Conservation (phyloP, 2,888 invertebrate species). For the Tenthredo amoena region DNA sequence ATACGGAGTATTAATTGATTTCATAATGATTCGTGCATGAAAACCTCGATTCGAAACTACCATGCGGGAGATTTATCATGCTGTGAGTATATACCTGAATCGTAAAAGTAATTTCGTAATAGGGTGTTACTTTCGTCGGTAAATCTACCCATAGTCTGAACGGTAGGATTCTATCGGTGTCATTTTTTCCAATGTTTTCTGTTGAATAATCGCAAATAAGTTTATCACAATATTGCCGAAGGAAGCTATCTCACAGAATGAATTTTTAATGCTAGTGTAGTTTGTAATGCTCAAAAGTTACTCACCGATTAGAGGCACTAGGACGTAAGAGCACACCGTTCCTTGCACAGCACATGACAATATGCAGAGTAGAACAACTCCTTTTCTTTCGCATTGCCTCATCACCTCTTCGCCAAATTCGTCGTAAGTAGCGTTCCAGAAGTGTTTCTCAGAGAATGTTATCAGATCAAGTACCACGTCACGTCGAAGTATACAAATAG, state of each 20-base stretch:
- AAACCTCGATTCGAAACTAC: neutral
- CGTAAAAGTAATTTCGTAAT: slow-evolving; percentile 60
- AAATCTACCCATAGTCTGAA: slow-evolving; percentile 62
- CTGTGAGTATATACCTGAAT: slow-evolving; percentile 59
- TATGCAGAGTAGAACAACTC: slow-evolving; percentile 52
- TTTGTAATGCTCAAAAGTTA: neutral
- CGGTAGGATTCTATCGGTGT: slow-evolving; percentile 62
- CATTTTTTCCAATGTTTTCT: slow-evolving; percentile 62
- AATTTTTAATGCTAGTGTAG: neutral
- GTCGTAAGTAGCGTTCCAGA: slow-evolving; percentile 54
- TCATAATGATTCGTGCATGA: neutral
- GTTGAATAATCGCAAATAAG: neutral
- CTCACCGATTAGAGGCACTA: neutral
- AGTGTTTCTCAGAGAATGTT: neutral
- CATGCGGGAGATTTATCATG: neutral
- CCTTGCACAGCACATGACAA: slow-evolving; percentile 58
- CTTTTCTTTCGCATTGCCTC: slow-evolving; percentile 57
- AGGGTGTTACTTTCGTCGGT: slow-evolving; percentile 60
- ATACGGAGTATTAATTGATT: too few relatives aligned
- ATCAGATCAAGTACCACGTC: slow-evolving; percentile 55
- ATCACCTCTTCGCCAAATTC: slow-evolving; percentile 59
- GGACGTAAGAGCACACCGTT: slow-evolving; percentile 43
- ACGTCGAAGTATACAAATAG: slow-evolving; percentile 55
- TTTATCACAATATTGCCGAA: neutral
- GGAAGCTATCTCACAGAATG: too few relatives aligned